Evolutionary conservation across 2,888 invertebrate genomes (phyloP).

Genomic region (Meghimatium bilineatum): DNA sequence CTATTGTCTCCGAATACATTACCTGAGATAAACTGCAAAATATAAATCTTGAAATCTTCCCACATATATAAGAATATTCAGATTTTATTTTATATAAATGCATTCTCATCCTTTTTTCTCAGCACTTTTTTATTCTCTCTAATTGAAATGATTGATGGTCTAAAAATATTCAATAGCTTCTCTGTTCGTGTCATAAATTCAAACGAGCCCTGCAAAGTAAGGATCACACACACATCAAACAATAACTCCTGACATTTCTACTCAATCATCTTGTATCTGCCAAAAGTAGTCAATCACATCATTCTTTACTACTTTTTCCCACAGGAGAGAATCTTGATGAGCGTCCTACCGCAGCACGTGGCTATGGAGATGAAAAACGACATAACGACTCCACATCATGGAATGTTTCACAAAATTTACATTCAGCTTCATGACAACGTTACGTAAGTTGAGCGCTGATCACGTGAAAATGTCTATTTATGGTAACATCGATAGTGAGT

Average conservation of each 20-base stretch:
- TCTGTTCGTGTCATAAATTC: not conserved
- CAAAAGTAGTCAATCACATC: not conserved
- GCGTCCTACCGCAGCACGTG: conserved; percentile 91
- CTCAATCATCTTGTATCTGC: not conserved
- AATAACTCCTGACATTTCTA: not conserved
- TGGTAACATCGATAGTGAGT: too few species aligned
- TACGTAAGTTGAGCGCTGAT: conserved; percentile 82
- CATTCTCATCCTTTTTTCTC: too few species aligned
- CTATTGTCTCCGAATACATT: too few species aligned
- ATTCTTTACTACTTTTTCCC: not conserved
- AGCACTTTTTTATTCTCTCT: too few species aligned
- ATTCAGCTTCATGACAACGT: conserved; percentile 95
- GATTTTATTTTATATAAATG: too few species aligned
- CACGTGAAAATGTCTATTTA: too few species aligned
- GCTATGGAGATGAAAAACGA: conserved; percentile 97
- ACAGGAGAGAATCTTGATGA: conserved; percentile 89
- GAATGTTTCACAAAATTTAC: conserved; percentile 95
- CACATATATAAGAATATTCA: too few species aligned
- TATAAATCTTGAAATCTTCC: too few species aligned
- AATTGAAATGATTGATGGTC: not conserved
- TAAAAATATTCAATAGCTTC: not conserved
- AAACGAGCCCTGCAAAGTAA: not conserved
- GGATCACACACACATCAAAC: not conserved
- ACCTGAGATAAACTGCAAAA: too few species aligned
- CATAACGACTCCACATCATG: conserved; percentile 88